A percentile compares a stretch with the other conserved stretches of the same genome.
phyloP scores from a whole-genome alignment of 2,113 vertebrate genomes.

The Pyrgilauda ruficollis region DNA sequence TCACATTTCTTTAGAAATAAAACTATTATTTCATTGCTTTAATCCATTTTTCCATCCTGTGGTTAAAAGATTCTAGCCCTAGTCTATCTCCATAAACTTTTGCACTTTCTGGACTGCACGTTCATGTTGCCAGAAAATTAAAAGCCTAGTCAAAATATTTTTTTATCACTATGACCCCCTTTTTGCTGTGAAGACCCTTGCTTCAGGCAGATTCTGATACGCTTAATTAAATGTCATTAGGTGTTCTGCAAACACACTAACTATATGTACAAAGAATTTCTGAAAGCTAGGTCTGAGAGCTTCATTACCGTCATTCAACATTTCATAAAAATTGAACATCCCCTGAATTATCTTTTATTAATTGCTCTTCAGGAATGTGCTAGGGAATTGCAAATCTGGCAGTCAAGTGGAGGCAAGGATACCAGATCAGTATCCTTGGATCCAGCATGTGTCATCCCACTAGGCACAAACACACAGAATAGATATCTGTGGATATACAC shows the following conservation, averaged over 20 bases:
- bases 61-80: neutral
- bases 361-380: neutral
- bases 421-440: rapidly evolving
- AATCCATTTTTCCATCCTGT: neutral
- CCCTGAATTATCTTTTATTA: neutral
- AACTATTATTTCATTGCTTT: neutral
- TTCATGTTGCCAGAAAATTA: neutral
- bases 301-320: neutral
- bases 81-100: neutral
- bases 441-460: neutral
- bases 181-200: neutral
- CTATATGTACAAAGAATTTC: neutral
- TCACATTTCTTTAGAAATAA: neutral
- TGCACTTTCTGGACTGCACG: neutral
- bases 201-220: neutral
- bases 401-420: neutral
- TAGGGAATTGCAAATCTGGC: neutral
- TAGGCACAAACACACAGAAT: neutral
- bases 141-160: neutral
- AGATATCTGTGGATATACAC: rapidly evolving
- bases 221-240: neutral
- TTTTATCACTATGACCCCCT: neutral
- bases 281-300: neutral
- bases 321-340: neutral
- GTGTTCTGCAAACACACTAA: neutral